A percentile compares a stretch with the other conserved stretches of the same genome.
phyloP scores from a whole-genome alignment of 2,797 vertebrate genomes.

The Enteromius fasciolatus region DNA sequence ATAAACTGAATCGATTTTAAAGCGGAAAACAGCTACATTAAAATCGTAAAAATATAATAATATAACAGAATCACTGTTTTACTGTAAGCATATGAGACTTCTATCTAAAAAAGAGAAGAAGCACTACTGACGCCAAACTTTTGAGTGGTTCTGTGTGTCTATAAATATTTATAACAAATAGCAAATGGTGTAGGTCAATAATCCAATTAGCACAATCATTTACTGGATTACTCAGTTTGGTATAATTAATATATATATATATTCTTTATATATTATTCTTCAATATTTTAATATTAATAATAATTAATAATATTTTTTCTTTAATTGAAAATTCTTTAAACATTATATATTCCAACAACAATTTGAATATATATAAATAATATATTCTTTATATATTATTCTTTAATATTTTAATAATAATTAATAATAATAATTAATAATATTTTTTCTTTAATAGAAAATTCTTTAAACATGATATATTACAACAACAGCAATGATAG shows the following conservation, averaged over 20 bases:
- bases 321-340: no score
- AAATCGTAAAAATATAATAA: not conserved
- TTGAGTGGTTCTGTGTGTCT: not conserved
- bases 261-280: no score
- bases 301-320: no score
- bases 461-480: not conserved
- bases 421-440: no score
- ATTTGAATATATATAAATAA: no score
- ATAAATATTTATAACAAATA: not conserved
- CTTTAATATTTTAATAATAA: no score
- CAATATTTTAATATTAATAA: no score
- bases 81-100: no score
- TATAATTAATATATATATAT: not conserved
- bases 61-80: not conserved
- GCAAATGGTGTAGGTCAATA: not conserved
- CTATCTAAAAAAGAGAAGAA: no score
- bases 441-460: no score
- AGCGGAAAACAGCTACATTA: not conserved
- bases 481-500: not conserved
- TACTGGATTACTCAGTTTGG: not conserved
- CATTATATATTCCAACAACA: no score
- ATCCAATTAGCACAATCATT: not conserved
- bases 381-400: no score
- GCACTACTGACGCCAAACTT: not conserved
- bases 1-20: not conserved